A percentile compares a stretch with the other conserved stretches of the same genome.
Evolutionary conservation across 2,888 invertebrate genomes (phyloP).

Genomic region (Cataglyphis albicans): DNA sequence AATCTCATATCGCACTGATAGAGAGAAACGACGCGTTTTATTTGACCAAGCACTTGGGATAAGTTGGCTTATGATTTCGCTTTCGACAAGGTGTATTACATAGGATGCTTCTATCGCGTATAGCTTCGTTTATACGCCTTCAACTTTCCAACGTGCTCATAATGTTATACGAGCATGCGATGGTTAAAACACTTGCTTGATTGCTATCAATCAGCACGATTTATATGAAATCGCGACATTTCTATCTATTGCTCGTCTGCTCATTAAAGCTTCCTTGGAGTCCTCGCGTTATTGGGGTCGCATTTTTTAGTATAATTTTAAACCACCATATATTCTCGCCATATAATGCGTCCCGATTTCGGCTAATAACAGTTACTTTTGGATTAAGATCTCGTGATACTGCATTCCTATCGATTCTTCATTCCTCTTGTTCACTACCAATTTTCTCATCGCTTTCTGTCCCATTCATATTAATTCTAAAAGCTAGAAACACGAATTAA

Average conservation of each 20-base stretch:
- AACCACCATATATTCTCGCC: background rate
- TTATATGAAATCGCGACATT: slow-evolving; percentile 35
- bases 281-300: background rate
- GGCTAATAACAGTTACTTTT: slow-evolving; percentile 59
- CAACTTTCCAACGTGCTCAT: slow-evolving; percentile 66
- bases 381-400: slow-evolving; percentile 39
- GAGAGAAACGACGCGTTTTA: slow-evolving; percentile 32
- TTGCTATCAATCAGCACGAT: background rate
- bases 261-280: background rate
- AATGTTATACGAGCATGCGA: slow-evolving; percentile 28
- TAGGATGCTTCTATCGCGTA: slow-evolving; percentile 38
- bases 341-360: slow-evolving; percentile 39
- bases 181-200: background rate
- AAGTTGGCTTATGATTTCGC: slow-evolving; percentile 65
- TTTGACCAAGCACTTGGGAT: slow-evolving; percentile 36
- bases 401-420: slow-evolving; percentile 33
- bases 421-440: background rate
- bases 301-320: slow-evolving; percentile 22
- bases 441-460: background rate
- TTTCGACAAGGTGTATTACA: slow-evolving; percentile 69
- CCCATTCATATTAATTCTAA: slow-evolving; percentile 40
- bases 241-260: background rate
- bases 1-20: background rate
- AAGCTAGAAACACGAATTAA: slow-evolving; percentile 30
- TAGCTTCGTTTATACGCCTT: slow-evolving; percentile 57